Percentiles rank a stretch among this genome's conserved stretches.
Conservation (phyloP, 23 tunicate species). For the Trididemnum miniatum region DNA sequence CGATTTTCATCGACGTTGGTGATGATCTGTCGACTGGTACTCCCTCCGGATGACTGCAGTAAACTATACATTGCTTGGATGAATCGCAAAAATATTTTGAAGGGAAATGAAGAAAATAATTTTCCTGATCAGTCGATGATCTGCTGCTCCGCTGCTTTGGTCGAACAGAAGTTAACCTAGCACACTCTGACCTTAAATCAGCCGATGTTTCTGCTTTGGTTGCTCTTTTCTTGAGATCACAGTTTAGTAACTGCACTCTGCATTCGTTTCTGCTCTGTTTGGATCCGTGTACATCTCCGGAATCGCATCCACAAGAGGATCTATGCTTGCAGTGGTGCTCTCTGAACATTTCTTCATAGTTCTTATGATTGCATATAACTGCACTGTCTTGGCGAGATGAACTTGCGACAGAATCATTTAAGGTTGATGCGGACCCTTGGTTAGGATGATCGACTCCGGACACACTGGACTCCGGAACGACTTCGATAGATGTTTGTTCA, state of each 20-base stretch:
- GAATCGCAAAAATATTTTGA: not conserved
- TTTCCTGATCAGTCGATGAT: not conserved
- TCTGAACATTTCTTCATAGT: not conserved
- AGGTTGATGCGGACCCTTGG: not conserved
- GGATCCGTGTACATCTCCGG: too few relatives aligned
- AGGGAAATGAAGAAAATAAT: not conserved
- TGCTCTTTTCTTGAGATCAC: not conserved
- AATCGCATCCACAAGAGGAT: too few relatives aligned
- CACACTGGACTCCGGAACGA: not conserved
- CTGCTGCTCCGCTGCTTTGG: not conserved
- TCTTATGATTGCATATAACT: too few relatives aligned
- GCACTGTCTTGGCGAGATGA: not conserved
- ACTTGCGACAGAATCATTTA: not conserved
- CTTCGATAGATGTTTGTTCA: not conserved
- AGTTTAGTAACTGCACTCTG: not conserved
- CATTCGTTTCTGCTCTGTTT: not conserved
- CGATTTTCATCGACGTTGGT: not conserved
- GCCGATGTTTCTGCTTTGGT: too few relatives aligned
- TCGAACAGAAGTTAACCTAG: not conserved
- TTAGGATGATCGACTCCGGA: not conserved
- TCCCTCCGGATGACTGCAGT: not conserved
- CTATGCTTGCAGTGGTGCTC: too few relatives aligned
- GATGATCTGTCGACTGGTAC: not conserved
- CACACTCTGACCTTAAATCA: not conserved
- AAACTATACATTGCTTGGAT: not conserved